phyloP scores from a whole-genome alignment of 2,888 invertebrate species.

The Trileptium ribeirensis region DNA sequence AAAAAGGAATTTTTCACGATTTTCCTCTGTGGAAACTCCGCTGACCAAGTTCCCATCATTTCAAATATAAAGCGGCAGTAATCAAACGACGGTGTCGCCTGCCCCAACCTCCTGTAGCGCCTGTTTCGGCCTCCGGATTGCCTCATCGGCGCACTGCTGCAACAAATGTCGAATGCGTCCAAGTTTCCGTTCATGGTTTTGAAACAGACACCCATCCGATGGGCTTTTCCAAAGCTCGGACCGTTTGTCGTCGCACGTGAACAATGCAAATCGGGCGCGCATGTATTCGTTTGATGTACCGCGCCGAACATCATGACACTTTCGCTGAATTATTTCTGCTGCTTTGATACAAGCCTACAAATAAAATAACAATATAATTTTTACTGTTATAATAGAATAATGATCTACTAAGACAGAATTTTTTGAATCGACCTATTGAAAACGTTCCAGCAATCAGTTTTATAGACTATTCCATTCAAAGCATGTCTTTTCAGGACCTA shows the following conservation, averaged over 20 bases:
- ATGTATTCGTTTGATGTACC: not conserved
- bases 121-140: not conserved
- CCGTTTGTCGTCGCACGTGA: not conserved
- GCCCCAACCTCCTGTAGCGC: not conserved
- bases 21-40: too few species aligned
- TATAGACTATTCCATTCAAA: too few species aligned
- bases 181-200: not conserved
- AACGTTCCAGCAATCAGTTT: too few species aligned
- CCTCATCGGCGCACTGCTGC: not conserved
- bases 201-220: not conserved
- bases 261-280: not conserved
- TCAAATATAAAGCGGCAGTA: too few species aligned
- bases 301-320: not conserved
- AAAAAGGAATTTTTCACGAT: too few species aligned
- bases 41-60: too few species aligned
- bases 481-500: too few species aligned
- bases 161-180: not conserved
- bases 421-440: too few species aligned
- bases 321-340: not conserved
- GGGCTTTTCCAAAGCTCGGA: not conserved
- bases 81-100: too few species aligned
- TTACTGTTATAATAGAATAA: too few species aligned
- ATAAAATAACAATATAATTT: too few species aligned
- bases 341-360: not conserved
- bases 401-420: too few species aligned